Percentiles rank a stretch among this genome's conserved stretches.
Conservation (phyloP, 2,113 vertebrate genomes). For the Thunnus thynnus region DNA sequence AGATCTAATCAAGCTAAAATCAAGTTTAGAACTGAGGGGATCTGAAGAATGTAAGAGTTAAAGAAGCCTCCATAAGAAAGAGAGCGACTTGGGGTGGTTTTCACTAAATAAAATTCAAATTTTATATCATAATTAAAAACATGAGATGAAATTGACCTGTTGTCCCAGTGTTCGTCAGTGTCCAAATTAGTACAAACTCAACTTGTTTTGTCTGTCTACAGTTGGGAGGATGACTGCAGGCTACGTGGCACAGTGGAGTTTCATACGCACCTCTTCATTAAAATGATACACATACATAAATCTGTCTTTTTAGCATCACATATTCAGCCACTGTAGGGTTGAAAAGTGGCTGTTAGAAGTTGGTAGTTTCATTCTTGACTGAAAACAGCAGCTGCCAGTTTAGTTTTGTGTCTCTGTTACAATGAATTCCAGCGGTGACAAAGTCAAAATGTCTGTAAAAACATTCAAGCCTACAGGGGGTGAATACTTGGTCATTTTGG, state of each 20-base stretch:
- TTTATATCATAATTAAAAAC: neutral
- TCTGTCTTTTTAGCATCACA: slow-evolving; percentile 1
- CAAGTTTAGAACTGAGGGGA: neutral
- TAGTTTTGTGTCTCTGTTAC: slow-evolving; percentile 29
- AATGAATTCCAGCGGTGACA: neutral
- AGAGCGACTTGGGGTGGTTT: neutral
- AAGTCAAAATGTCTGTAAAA: slow-evolving; percentile 18
- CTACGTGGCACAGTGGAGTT: neutral
- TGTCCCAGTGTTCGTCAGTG: neutral
- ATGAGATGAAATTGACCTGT: neutral
- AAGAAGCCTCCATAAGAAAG: neutral
- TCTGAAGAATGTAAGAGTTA: neutral
- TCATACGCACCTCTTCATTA: neutral
- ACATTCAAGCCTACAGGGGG: neutral
- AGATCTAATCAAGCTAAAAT: neutral
- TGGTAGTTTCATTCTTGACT: slow-evolving; percentile 1
- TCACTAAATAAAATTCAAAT: neutral
- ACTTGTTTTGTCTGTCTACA: neutral
- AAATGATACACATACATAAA: neutral
- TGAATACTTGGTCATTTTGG: slow-evolving; percentile 13
- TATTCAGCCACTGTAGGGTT: neutral
- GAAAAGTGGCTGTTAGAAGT: neutral
- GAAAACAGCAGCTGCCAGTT: slow-evolving; percentile 29
- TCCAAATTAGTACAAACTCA: neutral
- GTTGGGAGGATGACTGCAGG: neutral